Evolutionary conservation across 2,888 invertebrate species (phyloP).

Genomic region (Ommatoiulus sabulosus): DNA sequence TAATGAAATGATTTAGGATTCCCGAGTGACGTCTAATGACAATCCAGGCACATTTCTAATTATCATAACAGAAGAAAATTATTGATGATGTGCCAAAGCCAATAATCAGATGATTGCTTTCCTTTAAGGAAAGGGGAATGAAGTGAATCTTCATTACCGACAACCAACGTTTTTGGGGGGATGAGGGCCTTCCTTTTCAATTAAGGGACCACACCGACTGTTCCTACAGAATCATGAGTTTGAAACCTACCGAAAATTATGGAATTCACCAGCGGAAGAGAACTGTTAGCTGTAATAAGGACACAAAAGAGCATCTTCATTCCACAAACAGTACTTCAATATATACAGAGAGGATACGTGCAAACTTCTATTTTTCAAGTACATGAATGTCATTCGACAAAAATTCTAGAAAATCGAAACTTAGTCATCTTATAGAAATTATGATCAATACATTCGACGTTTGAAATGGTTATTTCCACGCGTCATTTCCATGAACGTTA

Average conservation of each 20-base stretch:
- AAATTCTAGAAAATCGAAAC: too few relatives aligned
- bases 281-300: too few relatives aligned
- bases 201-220: constrained; percentile 15
- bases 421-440: too few relatives aligned
- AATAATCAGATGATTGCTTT: constrained; percentile 55
- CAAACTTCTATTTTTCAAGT: too few relatives aligned
- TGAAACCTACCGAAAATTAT: not conserved
- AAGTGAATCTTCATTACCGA: constrained; percentile 26
- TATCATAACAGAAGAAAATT: constrained; percentile 54
- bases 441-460: too few relatives aligned
- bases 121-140: constrained; percentile 13
- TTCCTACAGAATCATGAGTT: not conserved
- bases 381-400: too few relatives aligned
- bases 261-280: not conserved
- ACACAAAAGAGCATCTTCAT: too few relatives aligned
- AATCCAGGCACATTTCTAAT: constrained; percentile 49
- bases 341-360: too few relatives aligned
- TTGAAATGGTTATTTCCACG: too few relatives aligned
- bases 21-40: constrained; percentile 47
- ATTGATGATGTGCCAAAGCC: constrained; percentile 56
- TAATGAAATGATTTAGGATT: constrained; percentile 42
- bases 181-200: constrained; percentile 9
- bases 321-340: too few relatives aligned
- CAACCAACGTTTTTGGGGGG: not conserved
- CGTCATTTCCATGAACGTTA: too few relatives aligned